Conservation (phyloP, 2,113 vertebrate genomes). For the Origma solitaria region DNA sequence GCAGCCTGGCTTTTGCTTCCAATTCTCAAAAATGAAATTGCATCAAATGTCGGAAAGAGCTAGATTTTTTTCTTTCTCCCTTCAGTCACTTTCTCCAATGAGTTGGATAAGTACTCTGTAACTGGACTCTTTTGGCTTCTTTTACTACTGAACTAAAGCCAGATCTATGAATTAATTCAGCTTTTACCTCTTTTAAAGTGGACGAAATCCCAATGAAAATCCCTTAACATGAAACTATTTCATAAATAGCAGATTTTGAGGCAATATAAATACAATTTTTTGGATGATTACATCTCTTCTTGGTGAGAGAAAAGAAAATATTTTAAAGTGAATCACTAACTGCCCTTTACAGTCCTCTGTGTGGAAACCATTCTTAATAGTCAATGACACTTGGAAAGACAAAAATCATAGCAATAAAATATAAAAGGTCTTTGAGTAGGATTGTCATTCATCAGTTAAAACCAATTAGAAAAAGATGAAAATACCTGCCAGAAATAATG, state of each 20-base stretch:
- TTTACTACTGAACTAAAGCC: constrained; percentile 6
- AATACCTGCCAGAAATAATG: not conserved
- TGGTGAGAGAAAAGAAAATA: constrained; percentile 40
- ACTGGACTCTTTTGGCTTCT: constrained; percentile 25
- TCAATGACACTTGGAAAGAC: constrained; percentile 18
- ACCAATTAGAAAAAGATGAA: not conserved
- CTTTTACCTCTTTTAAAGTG: constrained; percentile 15
- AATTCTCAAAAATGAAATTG: not conserved
- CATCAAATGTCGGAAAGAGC: not conserved
- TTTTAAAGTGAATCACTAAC: not conserved
- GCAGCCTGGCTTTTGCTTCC: not conserved
- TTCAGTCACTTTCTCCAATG: constrained; percentile 27
- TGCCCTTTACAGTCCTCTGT: not conserved
- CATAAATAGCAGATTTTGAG: constrained; percentile 34
- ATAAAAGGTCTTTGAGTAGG: not conserved
- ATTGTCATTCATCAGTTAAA: not conserved
- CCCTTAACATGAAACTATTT: constrained; percentile 17
- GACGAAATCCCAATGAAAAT: constrained; percentile 1
- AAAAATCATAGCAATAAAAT: not conserved
- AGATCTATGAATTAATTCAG: constrained; percentile 51
- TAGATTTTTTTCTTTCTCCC: not conserved
- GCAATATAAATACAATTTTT: constrained; percentile 41
- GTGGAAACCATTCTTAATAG: not conserved
- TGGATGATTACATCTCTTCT: constrained; percentile 40
- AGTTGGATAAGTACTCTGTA: constrained; percentile 12